These are phyloP conservation scores for Goniozus legneri DNA, from an alignment of 1,140 invertebrate genomes.

Conservation along the genomic window DNA sequence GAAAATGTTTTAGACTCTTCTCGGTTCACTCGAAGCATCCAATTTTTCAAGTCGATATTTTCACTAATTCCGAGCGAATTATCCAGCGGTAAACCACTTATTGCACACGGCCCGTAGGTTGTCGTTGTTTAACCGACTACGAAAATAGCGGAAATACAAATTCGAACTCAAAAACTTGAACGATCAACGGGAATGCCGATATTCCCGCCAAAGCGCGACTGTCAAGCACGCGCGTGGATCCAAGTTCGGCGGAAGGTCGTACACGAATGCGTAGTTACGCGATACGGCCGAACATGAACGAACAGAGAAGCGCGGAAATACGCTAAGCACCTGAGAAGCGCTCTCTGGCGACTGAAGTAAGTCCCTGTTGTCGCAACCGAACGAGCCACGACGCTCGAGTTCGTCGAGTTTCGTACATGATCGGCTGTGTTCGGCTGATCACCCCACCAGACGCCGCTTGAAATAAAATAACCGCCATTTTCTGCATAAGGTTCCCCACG, in stretches of 20 bases:
- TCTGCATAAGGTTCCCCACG: constrained; percentile 27
- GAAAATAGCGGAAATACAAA: no score
- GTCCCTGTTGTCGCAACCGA: constrained; percentile 19
- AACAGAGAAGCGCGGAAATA: constrained; percentile 24
- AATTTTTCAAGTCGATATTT: no score
- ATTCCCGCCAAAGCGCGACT: constrained; percentile 29
- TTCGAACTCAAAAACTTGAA: no score
- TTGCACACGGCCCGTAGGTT: constrained; percentile 37
- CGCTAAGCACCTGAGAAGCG: constrained; percentile 34
- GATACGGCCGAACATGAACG: constrained; percentile 4
- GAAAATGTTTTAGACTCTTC: no score
- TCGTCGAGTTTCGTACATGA: constrained; percentile 12
- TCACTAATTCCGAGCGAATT: no score
- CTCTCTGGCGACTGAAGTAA: constrained; percentile 43
- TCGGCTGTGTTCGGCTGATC: constrained; percentile 19
- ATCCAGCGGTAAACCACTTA: constrained; percentile 11
- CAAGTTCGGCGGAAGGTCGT: constrained; percentile 23
- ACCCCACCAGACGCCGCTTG: constrained; percentile 12
- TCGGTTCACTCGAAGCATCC: no score
- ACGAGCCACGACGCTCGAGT: constrained; percentile 13
- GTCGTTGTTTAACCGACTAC: no score
- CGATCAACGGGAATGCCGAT: no score
- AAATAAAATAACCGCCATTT: constrained; percentile 33
- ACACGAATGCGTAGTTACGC: constrained; percentile 36
- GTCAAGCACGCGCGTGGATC: constrained; percentile 28